phyloP scores from a whole-genome alignment of 2,888 invertebrate species.

The Sphaeridia pumilis region DNA sequence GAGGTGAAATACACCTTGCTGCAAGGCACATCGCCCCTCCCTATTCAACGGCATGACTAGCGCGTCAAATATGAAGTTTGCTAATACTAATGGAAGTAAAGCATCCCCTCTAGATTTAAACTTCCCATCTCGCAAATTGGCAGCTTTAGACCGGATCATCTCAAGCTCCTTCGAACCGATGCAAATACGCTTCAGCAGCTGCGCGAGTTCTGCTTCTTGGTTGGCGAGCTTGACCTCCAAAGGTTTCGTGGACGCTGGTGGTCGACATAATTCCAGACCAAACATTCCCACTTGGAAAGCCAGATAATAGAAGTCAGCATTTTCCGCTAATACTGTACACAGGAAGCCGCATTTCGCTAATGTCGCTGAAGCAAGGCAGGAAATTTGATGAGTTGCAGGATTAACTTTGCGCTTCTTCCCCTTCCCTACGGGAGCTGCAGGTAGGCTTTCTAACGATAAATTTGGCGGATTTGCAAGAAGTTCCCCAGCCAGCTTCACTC shows the following conservation, averaged over 20 bases:
- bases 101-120: constrained; percentile 84
- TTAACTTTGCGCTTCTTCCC: constrained; percentile 56
- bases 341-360: constrained; percentile 90
- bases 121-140: constrained; percentile 71
- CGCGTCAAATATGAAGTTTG: constrained; percentile 91
- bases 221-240: constrained; percentile 83
- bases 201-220: constrained; percentile 86
- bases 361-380: constrained; percentile 71
- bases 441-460: constrained; percentile 59
- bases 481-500: constrained; percentile 76
- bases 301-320: constrained; percentile 77
- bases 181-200: constrained; percentile 75
- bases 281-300: constrained; percentile 90
- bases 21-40: constrained; percentile 30
- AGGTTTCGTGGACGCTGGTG: constrained; percentile 94
- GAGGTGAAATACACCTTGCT: constrained; percentile 30
- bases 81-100: constrained; percentile 79
- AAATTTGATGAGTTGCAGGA: constrained; percentile 76
- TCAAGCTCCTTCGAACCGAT: constrained; percentile 70
- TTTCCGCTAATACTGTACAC: constrained; percentile 84
- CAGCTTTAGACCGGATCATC: constrained; percentile 74
- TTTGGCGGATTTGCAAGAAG: constrained; percentile 82
- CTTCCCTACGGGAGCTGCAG: constrained; percentile 40
- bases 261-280: constrained; percentile 87
- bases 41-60: constrained; percentile 54